phyloP scores from a whole-genome alignment of 1,140 invertebrate species.

The Procambarus virginalis region DNA sequence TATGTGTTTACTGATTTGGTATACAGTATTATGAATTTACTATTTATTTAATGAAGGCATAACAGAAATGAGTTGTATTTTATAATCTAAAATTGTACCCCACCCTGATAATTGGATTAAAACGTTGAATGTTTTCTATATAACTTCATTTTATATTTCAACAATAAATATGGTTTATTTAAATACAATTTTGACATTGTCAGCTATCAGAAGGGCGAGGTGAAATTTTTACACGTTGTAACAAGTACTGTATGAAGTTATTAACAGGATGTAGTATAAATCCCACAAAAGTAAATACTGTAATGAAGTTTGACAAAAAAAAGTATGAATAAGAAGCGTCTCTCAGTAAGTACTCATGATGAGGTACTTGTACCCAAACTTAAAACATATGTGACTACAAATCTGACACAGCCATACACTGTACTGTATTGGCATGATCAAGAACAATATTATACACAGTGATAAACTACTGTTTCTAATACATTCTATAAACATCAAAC shows the following conservation, averaged over 20 bases:
- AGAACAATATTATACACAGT: constrained; percentile 12
- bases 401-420: constrained; percentile 8
- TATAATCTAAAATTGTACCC: not conserved
- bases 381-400: constrained; percentile 8
- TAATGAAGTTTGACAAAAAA: not conserved
- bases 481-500: constrained; percentile 9
- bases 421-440: constrained; percentile 15
- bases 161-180: not conserved
- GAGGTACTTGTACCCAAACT: constrained; percentile 8
- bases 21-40: not conserved
- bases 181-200: not conserved
- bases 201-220: not conserved
- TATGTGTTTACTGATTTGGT: not conserved
- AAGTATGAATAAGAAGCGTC: not conserved
- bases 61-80: constrained; percentile 6
- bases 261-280: not conserved
- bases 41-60: not conserved
- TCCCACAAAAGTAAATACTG: not conserved
- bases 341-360: constrained; percentile 7
- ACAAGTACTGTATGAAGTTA: not conserved
- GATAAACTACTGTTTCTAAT: constrained; percentile 3
- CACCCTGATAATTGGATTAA: not conserved
- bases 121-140: not conserved
- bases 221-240: not conserved
- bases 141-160: not conserved